phyloP scores from a whole-genome alignment of 1,140 invertebrate species.

The Solenopsis invicta region DNA sequence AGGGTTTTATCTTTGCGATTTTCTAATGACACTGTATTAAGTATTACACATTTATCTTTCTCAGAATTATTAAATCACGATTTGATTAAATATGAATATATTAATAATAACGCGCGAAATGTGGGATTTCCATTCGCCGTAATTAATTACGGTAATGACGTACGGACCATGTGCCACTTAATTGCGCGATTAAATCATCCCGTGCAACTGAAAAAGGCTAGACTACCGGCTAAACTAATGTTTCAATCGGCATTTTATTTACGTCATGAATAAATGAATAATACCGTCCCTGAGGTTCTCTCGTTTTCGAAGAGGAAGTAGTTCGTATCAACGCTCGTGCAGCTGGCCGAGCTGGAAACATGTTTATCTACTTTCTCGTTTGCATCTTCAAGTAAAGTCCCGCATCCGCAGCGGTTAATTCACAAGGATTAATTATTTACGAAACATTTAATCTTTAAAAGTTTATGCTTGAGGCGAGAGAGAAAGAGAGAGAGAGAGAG shows the following conservation, averaged over 20 bases:
- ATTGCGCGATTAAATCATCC: neutral
- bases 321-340: constrained; percentile 37
- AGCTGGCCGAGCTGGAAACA: constrained; percentile 17
- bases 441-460: constrained; percentile 14
- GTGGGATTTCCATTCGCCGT: neutral
- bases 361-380: constrained; percentile 54
- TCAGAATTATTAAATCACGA: neutral
- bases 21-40: neutral
- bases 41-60: neutral
- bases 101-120: constrained; percentile 12
- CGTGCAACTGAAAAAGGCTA: neutral
- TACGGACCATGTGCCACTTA: neutral
- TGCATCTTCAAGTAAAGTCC: constrained; percentile 31
- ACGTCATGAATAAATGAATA: constrained; percentile 53
- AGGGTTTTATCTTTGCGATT: neutral
- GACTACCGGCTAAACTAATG: neutral
- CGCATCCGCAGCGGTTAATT: constrained; percentile 26
- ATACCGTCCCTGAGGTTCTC: neutral
- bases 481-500: constrained; percentile 3
- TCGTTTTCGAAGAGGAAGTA: constrained; percentile 18
- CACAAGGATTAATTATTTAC: constrained; percentile 32
- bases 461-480: neutral
- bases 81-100: constrained; percentile 20
- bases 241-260: constrained; percentile 11
- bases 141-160: constrained; percentile 43